Percentiles rank a stretch among this genome's conserved stretches.
Evolutionary conservation across 2,113 vertebrate genomes (phyloP).

Genomic region (Conger conger): DNA sequence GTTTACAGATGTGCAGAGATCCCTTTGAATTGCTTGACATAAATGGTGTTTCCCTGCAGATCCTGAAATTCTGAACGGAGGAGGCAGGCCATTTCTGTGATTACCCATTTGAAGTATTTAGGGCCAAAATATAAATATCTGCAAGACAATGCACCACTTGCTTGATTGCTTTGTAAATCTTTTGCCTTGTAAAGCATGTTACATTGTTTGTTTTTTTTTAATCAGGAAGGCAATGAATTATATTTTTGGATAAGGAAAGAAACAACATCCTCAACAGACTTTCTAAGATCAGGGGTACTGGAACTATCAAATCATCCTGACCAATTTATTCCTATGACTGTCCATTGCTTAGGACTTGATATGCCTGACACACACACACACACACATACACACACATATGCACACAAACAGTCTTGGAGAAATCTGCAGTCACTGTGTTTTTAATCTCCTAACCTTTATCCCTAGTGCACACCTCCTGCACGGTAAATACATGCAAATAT

Average conservation of each 20-base stretch:
- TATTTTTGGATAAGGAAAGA: conserved; percentile 12
- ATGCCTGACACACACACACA: neutral
- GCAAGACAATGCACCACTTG: neutral
- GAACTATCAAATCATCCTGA: too few relatives aligned
- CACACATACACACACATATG: neutral
- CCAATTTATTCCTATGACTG: too few relatives aligned
- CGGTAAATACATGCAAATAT: too few relatives aligned
- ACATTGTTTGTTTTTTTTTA: conserved; percentile 5
- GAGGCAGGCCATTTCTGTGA: neutral
- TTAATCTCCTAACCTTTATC: neutral
- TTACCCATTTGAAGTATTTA: neutral
- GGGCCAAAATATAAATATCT: neutral
- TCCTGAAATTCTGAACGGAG: neutral
- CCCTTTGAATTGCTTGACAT: neutral
- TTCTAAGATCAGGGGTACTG: too few relatives aligned
- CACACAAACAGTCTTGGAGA: neutral
- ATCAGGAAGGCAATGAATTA: conserved; percentile 7
- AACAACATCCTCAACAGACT: neutral
- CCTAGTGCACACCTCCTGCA: too few relatives aligned
- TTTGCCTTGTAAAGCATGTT: neutral
- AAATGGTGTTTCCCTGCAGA: neutral
- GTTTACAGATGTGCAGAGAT: neutral
- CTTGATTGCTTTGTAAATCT: neutral
- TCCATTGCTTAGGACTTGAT: neutral
- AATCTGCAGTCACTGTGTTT: neutral